Percentiles rank a stretch among this genome's conserved stretches.
Evolutionary conservation across 2,797 vertebrate species (phyloP).

Genomic region (Mareca strepera): DNA sequence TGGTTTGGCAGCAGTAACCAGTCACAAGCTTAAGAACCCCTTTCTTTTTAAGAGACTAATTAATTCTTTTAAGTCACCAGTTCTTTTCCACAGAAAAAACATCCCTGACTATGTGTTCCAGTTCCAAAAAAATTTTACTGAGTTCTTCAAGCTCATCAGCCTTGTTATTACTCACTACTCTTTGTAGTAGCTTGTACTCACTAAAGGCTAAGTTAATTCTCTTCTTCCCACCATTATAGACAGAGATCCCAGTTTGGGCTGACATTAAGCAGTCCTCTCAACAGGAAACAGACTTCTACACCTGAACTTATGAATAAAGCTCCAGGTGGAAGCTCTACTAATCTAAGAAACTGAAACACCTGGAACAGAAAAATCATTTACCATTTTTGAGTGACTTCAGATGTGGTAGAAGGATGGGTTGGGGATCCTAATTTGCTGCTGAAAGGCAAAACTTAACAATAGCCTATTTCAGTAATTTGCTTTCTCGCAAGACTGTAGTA

Average conservation of each 20-base stretch:
- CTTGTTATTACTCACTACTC: background rate
- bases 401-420: background rate
- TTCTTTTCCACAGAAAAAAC: background rate
- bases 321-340: background rate
- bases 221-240: background rate
- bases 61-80: background rate
- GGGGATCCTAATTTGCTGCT: background rate
- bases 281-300: accelerated
- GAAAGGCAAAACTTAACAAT: background rate
- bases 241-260: background rate
- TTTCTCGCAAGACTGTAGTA: background rate
- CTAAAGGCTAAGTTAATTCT: background rate
- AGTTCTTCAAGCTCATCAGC: background rate
- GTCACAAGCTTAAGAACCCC: accelerated
- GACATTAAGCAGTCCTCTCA: background rate
- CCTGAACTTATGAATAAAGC: accelerated
- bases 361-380: background rate
- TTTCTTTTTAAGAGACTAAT: background rate
- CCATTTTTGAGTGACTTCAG: background rate
- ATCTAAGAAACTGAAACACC: background rate
- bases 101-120: accelerated
- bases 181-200: background rate
- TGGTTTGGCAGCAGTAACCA: background rate
- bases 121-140: background rate
- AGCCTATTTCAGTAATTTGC: background rate